Evolutionary conservation across 2,113 vertebrate genomes (phyloP).

Genomic region (Elachura formosa): DNA sequence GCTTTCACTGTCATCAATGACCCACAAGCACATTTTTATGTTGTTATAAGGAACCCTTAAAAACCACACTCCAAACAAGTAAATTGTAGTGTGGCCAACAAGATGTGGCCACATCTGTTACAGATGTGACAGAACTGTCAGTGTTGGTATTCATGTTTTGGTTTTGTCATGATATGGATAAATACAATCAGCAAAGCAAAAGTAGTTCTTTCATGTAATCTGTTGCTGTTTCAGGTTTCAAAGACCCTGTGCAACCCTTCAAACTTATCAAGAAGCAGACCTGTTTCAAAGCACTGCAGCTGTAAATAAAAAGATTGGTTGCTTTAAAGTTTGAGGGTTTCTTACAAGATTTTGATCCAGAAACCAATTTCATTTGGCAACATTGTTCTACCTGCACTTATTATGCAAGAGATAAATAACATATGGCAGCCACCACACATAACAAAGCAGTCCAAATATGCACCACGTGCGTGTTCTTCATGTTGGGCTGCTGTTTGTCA

Average conservation of each 20-base stretch:
- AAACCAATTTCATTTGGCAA: neutral
- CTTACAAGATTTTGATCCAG: neutral
- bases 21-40: accelerated
- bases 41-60: neutral
- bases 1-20: neutral
- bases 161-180: neutral
- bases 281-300: neutral
- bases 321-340: neutral
- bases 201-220: neutral
- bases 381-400: neutral
- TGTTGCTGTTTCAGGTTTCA: neutral
- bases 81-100: neutral
- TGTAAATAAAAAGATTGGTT: neutral
- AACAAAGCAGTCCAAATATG: neutral
- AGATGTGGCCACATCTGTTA: too few species aligned
- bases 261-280: neutral
- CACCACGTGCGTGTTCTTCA: neutral
- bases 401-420: neutral
- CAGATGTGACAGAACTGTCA: neutral
- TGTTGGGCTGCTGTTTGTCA: constrained; percentile 17
- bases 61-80: neutral
- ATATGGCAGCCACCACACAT: neutral
- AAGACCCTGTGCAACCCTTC: neutral
- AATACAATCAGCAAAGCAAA: neutral
- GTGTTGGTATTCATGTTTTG: neutral